A percentile compares a stretch with the other conserved stretches of the same genome.
These are phyloP conservation scores for Sebastolobus alascanus DNA, from an alignment of 2,797 vertebrate genomes.

Conservation along the genomic window DNA sequence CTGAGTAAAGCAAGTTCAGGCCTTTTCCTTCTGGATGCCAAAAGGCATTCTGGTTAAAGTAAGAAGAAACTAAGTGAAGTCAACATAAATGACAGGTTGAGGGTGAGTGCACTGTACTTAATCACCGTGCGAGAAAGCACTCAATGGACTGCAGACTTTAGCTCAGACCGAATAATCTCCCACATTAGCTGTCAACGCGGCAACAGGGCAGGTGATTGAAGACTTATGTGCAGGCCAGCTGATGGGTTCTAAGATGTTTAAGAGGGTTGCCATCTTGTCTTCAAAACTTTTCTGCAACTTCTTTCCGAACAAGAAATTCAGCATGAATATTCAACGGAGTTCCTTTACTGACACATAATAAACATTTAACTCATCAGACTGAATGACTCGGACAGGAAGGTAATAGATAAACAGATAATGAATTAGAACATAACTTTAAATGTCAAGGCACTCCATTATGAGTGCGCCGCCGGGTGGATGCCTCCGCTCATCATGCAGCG, in stretches of 20 bases:
- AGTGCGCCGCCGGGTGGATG: constrained; percentile 34
- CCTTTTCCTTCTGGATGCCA: constrained; percentile 13
- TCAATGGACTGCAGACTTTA: constrained; percentile 8
- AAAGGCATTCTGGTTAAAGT: constrained; percentile 33
- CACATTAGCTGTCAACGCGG: constrained; percentile 10
- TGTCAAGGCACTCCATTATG: constrained; percentile 67
- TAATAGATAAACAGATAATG: constrained; percentile 65
- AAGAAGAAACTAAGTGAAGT: constrained; percentile 39
- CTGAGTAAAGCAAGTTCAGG: constrained; percentile 16
- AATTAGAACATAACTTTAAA: constrained; percentile 71
- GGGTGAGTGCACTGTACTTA: constrained; percentile 26
- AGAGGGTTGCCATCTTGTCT: not conserved
- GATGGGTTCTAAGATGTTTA: not conserved
- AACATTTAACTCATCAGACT: constrained; percentile 24
- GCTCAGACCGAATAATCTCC: constrained; percentile 5
- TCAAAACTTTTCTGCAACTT: not conserved
- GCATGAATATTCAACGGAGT: not conserved
- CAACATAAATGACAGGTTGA: constrained; percentile 37
- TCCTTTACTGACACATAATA: constrained; percentile 8
- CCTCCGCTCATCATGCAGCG: constrained; percentile 17
- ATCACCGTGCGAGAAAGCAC: constrained; percentile 24
- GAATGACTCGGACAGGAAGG: constrained; percentile 42
- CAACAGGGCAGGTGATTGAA: constrained; percentile 6
- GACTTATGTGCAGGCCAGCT: not conserved
- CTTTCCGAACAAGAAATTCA: not conserved